Conservation (phyloP, 2,113 vertebrate genomes). For the Scalopus aquaticus region DNA sequence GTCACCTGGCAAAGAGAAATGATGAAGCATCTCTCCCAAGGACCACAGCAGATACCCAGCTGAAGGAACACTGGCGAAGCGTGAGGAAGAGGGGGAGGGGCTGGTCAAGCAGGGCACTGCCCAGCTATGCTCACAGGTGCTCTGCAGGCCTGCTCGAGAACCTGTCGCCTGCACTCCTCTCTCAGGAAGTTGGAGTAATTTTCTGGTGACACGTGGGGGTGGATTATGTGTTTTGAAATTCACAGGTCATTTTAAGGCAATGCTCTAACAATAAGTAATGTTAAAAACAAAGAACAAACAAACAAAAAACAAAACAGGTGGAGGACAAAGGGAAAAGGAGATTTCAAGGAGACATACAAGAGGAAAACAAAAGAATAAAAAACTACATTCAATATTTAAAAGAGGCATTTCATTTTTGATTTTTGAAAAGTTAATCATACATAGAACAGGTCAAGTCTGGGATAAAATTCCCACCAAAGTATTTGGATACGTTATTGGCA, state of each 20-base stretch:
- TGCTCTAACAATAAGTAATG: neutral
- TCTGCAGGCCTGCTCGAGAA: neutral
- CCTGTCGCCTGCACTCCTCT: neutral
- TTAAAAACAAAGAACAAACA: neutral
- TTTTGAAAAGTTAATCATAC: neutral
- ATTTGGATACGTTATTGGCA: neutral
- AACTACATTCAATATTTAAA: neutral
- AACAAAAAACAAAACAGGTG: neutral
- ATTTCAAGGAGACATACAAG: constrained; percentile 5
- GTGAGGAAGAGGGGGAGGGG: neutral
- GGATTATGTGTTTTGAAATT: neutral
- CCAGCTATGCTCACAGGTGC: neutral
- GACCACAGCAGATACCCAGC: neutral
- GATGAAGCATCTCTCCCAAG: neutral
- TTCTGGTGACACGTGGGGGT: neutral
- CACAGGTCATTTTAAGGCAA: neutral
- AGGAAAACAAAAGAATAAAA: neutral
- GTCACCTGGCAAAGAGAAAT: neutral
- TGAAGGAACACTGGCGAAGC: neutral
- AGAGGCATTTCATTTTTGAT: constrained; percentile 1
- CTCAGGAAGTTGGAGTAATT: neutral
- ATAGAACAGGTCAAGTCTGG: neutral
- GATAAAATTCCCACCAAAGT: neutral
- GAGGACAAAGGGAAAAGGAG: neutral
- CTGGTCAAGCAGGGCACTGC: neutral